Base-by-base conservation (phyloP, 2,888 invertebrate species). In the Drosophila nr. medialis region DNA sequence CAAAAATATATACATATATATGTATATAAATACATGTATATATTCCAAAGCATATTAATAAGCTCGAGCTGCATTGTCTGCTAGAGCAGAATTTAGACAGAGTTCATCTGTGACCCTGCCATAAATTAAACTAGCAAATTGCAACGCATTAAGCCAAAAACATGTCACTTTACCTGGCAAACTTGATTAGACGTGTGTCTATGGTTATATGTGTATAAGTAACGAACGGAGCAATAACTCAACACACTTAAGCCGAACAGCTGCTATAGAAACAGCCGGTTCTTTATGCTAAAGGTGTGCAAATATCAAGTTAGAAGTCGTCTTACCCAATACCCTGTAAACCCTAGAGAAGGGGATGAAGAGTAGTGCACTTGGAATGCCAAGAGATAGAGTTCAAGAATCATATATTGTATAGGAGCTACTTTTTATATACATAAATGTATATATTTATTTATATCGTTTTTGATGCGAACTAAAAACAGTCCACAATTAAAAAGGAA, bases 221-320 rank as follows among this genome's bases (percentile, higher is more conserved):
- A 60, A 76, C 62, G 72, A 62, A 58, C 77, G 10, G 29, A 49
- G 65, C 65, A 49, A 72, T 66, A 75, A 66, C 72, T 64, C 65
- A 71, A 48, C 72, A 42, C 56, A 56, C 62, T 38, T 75, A 76
- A 76, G 64, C 71, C 66, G 45, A 77, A 56, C 62, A 55, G 66
- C 78, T 78, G 78, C 65, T 72, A 34, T 48, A 64, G 60, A 58
- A 81, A 81, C 78, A 81, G 81, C 68, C 77, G 77, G 64, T 74
- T 66, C 66, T 63, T 67, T 70, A 62, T 69, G 69, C 68, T 38
- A 61, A 73, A 64, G 36, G 10, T 36, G 38, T 50, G 40, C 38
- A 58, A 27, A 21, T 63, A 53, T 4, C 10, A 5, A 18, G 5
- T 2, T 10, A 7, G 13, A 18, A 66, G 53, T 61, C 71, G 71